Conservation (phyloP, 30 jellyfish, hydroid and myxozoan genomes). For the Mastigias papua region DNA sequence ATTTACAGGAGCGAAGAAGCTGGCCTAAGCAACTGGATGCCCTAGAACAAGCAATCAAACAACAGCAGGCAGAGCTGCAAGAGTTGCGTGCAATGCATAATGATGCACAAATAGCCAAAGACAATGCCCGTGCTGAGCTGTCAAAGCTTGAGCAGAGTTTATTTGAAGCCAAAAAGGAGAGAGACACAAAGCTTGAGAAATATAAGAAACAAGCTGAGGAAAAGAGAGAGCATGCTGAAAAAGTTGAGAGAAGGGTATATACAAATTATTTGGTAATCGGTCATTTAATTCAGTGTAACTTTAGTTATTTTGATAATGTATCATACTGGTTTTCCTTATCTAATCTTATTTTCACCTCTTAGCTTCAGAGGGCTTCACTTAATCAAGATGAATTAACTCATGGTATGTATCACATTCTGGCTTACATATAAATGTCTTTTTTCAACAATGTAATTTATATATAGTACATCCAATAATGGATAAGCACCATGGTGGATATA, state of each 20-base stretch:
- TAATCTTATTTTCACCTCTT: neutral
- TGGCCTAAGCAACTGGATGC: slow-evolving; percentile 98
- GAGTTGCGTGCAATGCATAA: slow-evolving; percentile 91
- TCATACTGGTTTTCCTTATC: too few relatives aligned
- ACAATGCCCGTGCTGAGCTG: slow-evolving; percentile 90
- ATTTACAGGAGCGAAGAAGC: slow-evolving; percentile 85
- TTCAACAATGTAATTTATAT: too few relatives aligned
- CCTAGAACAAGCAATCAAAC: slow-evolving; percentile 88
- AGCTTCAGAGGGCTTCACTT: slow-evolving; percentile 93
- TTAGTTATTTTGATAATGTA: too few relatives aligned
- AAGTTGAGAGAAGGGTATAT: slow-evolving; percentile 93
- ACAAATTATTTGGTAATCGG: too few relatives aligned
- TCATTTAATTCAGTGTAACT: too few relatives aligned
- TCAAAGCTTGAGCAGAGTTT: slow-evolving; percentile 91
- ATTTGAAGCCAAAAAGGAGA: slow-evolving; percentile 89
- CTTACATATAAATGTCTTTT: neutral
- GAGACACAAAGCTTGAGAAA: slow-evolving; percentile 92
- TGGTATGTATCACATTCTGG: slow-evolving; percentile 57
- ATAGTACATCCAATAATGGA: too few relatives aligned
- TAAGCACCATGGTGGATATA: too few relatives aligned
- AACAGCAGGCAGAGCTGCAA: slow-evolving; percentile 89
- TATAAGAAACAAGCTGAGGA: slow-evolving; percentile 98
- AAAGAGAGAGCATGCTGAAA: slow-evolving; percentile 98
- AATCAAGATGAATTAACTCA: slow-evolving; percentile 89
- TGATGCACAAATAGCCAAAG: slow-evolving; percentile 98